A percentile compares a stretch with the other conserved stretches of the same genome.
These are phyloP conservation scores for Drosophila orena DNA, from an alignment of 1,140 invertebrate species.

Conservation along the genomic window DNA sequence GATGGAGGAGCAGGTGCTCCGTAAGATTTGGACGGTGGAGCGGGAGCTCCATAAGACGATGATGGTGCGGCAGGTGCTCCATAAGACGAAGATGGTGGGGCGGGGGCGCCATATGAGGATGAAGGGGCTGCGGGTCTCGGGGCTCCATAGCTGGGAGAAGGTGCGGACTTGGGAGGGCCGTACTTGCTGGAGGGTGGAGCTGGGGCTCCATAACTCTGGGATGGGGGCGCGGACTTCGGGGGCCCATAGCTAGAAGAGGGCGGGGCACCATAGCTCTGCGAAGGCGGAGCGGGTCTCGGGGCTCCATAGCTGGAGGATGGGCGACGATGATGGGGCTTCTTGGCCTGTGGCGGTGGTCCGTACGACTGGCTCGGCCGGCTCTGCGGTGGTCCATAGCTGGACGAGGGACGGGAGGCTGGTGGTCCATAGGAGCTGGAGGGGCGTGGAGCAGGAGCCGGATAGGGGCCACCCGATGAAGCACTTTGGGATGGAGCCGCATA, in stretches of 20 bases:
- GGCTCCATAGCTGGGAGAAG: slow-evolving; percentile 81
- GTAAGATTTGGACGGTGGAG: slow-evolving; percentile 77
- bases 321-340: slow-evolving; percentile 58
- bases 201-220: slow-evolving; percentile 85
- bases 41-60: slow-evolving; percentile 2
- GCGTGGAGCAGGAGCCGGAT: slow-evolving; percentile 80
- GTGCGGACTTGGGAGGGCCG: slow-evolving; percentile 83
- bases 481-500: slow-evolving; percentile 84
- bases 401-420: slow-evolving; percentile 68
- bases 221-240: slow-evolving; percentile 72
- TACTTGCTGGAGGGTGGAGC: slow-evolving; percentile 85
- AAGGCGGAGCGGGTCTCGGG: slow-evolving; percentile 64
- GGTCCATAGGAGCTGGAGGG: slow-evolving; percentile 78
- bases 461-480: slow-evolving; percentile 65
- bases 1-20: slow-evolving; percentile 82
- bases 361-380: slow-evolving; percentile 82
- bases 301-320: slow-evolving; percentile 78
- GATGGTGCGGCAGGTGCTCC: slow-evolving; percentile 20
- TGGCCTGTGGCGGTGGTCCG: slow-evolving; percentile 70
- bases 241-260: slow-evolving; percentile 82
- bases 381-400: slow-evolving; percentile 84
- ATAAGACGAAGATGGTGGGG: neutral
- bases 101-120: slow-evolving; percentile 71
- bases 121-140: slow-evolving; percentile 57
- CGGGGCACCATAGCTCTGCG: slow-evolving; percentile 67